Conservation (phyloP, 2,113 vertebrate species). For the Eurypyga helias region DNA sequence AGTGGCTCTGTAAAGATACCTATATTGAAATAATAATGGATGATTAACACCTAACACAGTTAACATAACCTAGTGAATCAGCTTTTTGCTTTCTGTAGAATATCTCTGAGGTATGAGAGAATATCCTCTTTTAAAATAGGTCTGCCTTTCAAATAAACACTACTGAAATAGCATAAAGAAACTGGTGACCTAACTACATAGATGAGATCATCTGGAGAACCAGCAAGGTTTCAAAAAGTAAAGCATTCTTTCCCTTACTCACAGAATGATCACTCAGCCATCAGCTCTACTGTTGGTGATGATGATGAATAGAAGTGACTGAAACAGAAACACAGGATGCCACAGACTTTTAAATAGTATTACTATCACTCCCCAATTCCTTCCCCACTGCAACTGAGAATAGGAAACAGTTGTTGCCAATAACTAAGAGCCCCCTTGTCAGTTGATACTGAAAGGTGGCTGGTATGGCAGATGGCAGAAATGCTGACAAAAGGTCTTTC, state of each 20-base stretch:
- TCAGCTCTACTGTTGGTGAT: not conserved
- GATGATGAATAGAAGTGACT: not conserved
- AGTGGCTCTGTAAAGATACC: not conserved
- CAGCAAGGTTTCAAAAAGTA: not conserved
- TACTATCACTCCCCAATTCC: not conserved
- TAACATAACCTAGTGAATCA: not conserved
- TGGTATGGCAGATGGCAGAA: not conserved
- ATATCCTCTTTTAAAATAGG: not conserved
- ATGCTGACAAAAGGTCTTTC: not conserved
- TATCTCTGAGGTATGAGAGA: not conserved
- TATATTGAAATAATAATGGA: not conserved
- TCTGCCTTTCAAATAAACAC: not conserved
- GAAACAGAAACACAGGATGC: not conserved
- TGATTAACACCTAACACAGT: not conserved
- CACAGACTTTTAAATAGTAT: not conserved
- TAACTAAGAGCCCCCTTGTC: not conserved
- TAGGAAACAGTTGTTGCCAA: not conserved
- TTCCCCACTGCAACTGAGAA: not conserved
- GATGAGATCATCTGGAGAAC: not conserved
- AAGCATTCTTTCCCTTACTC: not conserved
- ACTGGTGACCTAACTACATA: not conserved
- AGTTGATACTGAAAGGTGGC: accelerated
- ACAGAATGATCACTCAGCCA: not conserved
- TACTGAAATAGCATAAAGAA: not conserved
- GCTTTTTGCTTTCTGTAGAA: not conserved